These are phyloP conservation scores for Phalacrocorax aristotelis DNA, from an alignment of 2,113 vertebrate genomes.

Conservation along the genomic window DNA sequence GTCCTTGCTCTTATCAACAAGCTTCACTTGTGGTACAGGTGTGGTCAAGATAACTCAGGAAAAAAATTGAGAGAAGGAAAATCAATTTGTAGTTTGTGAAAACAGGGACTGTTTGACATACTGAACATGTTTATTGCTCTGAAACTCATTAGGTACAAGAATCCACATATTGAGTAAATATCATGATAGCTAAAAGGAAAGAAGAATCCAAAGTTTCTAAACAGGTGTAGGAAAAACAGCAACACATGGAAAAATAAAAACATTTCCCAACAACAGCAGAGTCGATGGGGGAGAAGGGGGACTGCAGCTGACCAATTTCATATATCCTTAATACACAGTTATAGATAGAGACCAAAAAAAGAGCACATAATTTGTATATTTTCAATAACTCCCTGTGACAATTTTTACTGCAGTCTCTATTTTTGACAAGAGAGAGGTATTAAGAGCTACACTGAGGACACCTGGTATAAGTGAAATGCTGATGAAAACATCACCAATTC, in stretches of 20 bases:
- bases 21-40: background rate
- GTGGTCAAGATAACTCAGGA: background rate
- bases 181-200: background rate
- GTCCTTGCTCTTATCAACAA: background rate
- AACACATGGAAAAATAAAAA: background rate
- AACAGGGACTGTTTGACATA: background rate
- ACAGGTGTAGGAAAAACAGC: rapidly evolving
- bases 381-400: background rate
- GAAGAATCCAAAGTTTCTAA: background rate
- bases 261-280: background rate
- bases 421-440: background rate
- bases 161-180: background rate
- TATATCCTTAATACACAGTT: rapidly evolving
- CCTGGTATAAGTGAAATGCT: background rate
- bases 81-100: background rate
- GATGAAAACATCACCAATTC: background rate
- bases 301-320: background rate
- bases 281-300: rapidly evolving
- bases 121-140: background rate
- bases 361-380: rapidly evolving
- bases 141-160: background rate
- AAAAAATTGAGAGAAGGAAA: background rate
- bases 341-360: rapidly evolving
- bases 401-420: background rate
- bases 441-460: background rate